phyloP scores from a whole-genome alignment of 2,113 vertebrate genomes.

The Mellivora capensis region DNA sequence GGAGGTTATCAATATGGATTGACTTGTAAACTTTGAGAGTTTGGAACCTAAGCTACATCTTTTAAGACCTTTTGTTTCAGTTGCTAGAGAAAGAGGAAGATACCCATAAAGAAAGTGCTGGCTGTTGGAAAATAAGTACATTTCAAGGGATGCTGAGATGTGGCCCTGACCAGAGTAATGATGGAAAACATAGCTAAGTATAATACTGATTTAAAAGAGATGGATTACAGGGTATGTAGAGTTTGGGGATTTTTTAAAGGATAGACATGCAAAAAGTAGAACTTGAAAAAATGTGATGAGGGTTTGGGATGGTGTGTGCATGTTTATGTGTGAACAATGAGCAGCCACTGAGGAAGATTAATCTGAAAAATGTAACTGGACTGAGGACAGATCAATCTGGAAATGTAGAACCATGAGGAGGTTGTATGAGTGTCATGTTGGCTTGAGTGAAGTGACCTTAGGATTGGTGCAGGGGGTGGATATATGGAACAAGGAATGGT shows the following conservation, averaged over 20 bases:
- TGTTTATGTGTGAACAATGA: neutral
- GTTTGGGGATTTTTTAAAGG: neutral
- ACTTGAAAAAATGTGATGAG: neutral
- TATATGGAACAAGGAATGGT: neutral
- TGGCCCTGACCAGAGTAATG: neutral
- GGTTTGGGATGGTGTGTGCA: neutral
- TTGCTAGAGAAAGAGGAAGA: neutral
- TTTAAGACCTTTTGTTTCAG: neutral
- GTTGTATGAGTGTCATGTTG: neutral
- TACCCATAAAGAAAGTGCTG: neutral
- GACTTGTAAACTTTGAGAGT: neutral
- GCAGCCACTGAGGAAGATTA: neutral
- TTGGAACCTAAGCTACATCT: neutral
- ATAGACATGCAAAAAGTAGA: neutral
- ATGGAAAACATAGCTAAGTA: neutral
- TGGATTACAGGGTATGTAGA: neutral
- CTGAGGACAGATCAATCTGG: neutral
- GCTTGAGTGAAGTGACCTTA: neutral
- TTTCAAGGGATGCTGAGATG: neutral
- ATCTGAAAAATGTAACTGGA: neutral
- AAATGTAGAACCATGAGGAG: neutral
- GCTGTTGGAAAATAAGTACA: neutral
- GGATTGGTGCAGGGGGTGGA: neutral
- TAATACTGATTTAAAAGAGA: neutral
- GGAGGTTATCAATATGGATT: neutral